Base-by-base conservation (phyloP, 2,797 vertebrate genomes). In the Acropternis orthonyx region DNA sequence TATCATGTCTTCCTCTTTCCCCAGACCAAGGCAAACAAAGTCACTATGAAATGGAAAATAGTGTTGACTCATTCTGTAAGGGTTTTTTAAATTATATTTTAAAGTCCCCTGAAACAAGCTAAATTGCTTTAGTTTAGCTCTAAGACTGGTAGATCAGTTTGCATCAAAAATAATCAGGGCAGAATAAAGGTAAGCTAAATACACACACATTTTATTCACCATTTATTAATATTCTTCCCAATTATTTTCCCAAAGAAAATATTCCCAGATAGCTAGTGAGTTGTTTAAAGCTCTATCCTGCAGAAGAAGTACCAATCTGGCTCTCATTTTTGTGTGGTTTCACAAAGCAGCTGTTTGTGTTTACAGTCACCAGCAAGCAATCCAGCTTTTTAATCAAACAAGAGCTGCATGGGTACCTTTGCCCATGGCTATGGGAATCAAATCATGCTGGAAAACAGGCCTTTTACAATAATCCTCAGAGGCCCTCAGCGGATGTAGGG, bases 371-470 rank as follows among this genome's bases (percentile, higher is more conserved):
- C 79, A 94, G 81, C 88, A 92, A 96, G 89, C 69, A 86, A 93
- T 84, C 94, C 89, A 63, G 73, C 94, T 94, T 94, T 94, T 95
- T 95, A 96, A 97, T 96, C 90, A 91, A 96, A 97, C 80, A 95
- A 94, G 90, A 95, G 92, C 87, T 73, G 41, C 72, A 63, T 73
- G 90, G 92, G 94, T 93, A 96, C 95, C 80, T 94, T 95, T 94
- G 93, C 94, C 94, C 46, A 56, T 65, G 93, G 97, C 95, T 92
- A 88, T 84, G 91, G 93, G 96, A 97, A 97, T 95, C 94, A 93
- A 96, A 95, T 96, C 96, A 97, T 80, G 67, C 84, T 96, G 96
- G 95, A 97, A 97, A 95, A 89, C 92, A 95, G 96, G 94, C 82
- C 93, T 96, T 95, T 94, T 96, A 97, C 91, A 88, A 62, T 93